Evolutionary conservation across 2,113 vertebrate species (phyloP).

Genomic region (Zootoca vivipara): DNA sequence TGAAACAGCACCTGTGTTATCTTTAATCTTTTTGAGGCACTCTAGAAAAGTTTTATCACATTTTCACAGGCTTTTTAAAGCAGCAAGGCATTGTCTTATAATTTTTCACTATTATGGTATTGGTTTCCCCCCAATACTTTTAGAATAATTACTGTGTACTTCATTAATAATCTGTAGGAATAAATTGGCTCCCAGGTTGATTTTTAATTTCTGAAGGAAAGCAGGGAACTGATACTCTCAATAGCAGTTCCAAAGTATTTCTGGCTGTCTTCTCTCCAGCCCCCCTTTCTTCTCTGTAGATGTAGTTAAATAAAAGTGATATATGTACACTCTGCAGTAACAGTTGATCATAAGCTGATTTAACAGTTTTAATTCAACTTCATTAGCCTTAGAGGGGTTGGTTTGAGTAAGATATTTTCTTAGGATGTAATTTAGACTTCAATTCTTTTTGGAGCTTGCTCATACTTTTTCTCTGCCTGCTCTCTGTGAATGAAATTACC

Average conservation of each 20-base stretch:
- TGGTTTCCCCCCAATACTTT: constrained; percentile 38
- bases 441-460: constrained; percentile 50
- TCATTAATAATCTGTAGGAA: constrained; percentile 60
- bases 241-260: constrained; percentile 50
- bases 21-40: constrained; percentile 50
- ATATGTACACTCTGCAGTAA: constrained; percentile 52
- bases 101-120: constrained; percentile 37
- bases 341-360: constrained; percentile 63
- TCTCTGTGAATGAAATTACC: constrained; percentile 44
- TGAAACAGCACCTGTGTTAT: constrained; percentile 29
- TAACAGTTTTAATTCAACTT: constrained; percentile 72
- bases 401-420: constrained; percentile 46
- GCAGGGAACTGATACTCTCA: constrained; percentile 60
- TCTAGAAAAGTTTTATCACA: constrained; percentile 17
- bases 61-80: not conserved
- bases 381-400: constrained; percentile 65
- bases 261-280: constrained; percentile 54
- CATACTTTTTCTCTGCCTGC: constrained; percentile 43
- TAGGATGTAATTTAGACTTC: constrained; percentile 61
- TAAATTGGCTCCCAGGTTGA: constrained; percentile 61
- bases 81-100: not conserved
- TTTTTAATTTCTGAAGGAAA: constrained; percentile 70
- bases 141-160: constrained; percentile 54
- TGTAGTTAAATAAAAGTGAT: constrained; percentile 61
- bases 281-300: constrained; percentile 30